phyloP scores from a whole-genome alignment of 1,140 invertebrate species.

The Aculops lycopersici region DNA sequence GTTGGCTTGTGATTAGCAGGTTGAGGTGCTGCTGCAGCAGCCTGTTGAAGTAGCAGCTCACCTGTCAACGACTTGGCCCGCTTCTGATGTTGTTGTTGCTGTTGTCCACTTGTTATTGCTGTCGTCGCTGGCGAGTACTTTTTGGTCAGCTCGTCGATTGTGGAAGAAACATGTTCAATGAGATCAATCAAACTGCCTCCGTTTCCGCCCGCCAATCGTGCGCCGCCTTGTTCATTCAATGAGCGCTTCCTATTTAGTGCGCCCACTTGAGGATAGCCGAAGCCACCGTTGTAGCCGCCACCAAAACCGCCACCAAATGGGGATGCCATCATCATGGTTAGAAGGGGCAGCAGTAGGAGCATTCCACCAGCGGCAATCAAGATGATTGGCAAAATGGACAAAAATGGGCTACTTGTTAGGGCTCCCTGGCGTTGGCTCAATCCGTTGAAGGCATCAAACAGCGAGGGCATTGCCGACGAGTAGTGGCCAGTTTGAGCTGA shows the following conservation, averaged over 20 bases:
- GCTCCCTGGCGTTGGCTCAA: neutral
- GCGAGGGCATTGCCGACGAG: too few species aligned
- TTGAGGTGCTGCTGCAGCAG: too few species aligned
- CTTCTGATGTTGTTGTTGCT: too few species aligned
- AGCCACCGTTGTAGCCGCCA: neutral
- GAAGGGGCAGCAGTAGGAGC: neutral
- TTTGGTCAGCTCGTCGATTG: neutral
- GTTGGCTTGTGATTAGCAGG: too few species aligned
- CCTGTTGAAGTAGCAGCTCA: too few species aligned
- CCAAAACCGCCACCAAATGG: neutral
- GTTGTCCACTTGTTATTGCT: too few species aligned
- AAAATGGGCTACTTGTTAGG: neutral
- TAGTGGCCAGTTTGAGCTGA: neutral
- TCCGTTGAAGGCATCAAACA: neutral
- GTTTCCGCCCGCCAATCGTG: neutral
- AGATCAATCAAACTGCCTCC: neutral
- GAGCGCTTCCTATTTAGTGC: neutral
- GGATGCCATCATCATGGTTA: neutral
- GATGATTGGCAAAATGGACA: neutral
- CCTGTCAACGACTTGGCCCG: too few species aligned
- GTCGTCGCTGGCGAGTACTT: too few species aligned
- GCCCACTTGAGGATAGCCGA: neutral
- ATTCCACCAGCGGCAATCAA: neutral
- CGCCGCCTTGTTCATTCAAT: neutral
- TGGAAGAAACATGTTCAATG: neutral